Conservation (phyloP, 2,113 vertebrate genomes). For the Pseudonaja textilis region DNA sequence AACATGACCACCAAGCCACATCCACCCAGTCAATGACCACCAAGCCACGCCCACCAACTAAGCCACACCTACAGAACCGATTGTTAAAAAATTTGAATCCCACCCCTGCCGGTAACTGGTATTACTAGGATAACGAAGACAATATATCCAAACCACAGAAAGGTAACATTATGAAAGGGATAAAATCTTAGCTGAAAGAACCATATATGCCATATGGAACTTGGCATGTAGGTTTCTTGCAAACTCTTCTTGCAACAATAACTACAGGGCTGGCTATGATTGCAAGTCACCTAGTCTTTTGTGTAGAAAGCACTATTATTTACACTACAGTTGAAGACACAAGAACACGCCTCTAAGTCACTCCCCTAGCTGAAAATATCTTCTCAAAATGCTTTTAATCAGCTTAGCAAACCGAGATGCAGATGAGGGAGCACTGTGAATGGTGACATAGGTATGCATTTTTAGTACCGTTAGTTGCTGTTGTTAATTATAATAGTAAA, state of each 20-base stretch:
- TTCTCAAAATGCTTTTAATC: slow-evolving; percentile 3
- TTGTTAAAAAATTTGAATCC: no score
- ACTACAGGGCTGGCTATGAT: slow-evolving; percentile 8
- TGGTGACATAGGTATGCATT: background rate
- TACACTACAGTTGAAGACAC: background rate
- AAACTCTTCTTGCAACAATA: background rate
- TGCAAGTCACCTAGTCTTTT: background rate
- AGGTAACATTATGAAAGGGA: background rate
- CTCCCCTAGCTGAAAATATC: background rate
- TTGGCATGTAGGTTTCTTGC: background rate
- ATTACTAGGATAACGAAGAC: background rate
- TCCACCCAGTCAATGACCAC: no score
- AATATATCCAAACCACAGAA: background rate
- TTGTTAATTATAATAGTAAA: background rate
- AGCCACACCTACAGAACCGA: no score
- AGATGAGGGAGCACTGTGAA: background rate
- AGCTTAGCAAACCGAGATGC: background rate
- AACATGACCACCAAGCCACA: no score
- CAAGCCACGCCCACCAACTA: no score
- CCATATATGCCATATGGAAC: background rate
- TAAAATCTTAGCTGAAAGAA: background rate
- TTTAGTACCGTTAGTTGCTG: background rate
- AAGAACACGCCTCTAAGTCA: background rate
- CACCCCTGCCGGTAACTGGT: background rate
- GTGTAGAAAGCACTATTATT: background rate